Evolutionary conservation across 64 coral and sea anemone genomes (phyloP), one percentile per base, ranked within the genome.

Genomic region (Porites lutea): DNA sequence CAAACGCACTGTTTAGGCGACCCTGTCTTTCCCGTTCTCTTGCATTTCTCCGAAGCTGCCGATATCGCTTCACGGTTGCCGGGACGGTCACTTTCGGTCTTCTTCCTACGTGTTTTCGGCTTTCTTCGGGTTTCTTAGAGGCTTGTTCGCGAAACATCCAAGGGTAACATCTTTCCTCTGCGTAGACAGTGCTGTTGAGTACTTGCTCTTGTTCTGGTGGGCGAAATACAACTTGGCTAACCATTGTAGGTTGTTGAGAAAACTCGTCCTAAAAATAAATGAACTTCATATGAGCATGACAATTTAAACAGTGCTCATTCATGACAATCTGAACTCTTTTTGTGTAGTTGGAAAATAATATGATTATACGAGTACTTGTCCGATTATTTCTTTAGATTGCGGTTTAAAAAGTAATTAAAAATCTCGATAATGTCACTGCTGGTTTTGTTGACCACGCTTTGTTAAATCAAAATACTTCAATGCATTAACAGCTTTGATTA

Each of bases 1-100:
- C 97, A 65, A 99, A 99, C 11, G 97, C 97, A 54, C 63, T 99
- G 62, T 99, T 99, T 14, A 99, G 59, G 2, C 97, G 91, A 1
- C 94, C 94, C 52, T 99, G 97, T 81, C 97, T 72, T 88, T 99
- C 97, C 15, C 97, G 91, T 61, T 99, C 97, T 11, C 97, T 93
- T 13, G 97, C 97, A 48, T 99, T 99, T 53, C 97, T 83, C 5
- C 97, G 90, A 84, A 99, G 97, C 23, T 99, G 97, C 37, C 97
- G 82, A 51, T 96, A 92, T 54, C 97, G 79, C 72, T 95, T 93
- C 3, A 99, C 91, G 13, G 95, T 90, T 10, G 94, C 91, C 44
- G 97, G 89, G 52, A 99, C 92, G 12, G 92, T 97, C 47, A 93
- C 60, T 51, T 90, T 97, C 13, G 82, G 77, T 19, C 92, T 75